Conservation (phyloP, 2,888 invertebrate genomes). For the Spisula subtruncata region DNA sequence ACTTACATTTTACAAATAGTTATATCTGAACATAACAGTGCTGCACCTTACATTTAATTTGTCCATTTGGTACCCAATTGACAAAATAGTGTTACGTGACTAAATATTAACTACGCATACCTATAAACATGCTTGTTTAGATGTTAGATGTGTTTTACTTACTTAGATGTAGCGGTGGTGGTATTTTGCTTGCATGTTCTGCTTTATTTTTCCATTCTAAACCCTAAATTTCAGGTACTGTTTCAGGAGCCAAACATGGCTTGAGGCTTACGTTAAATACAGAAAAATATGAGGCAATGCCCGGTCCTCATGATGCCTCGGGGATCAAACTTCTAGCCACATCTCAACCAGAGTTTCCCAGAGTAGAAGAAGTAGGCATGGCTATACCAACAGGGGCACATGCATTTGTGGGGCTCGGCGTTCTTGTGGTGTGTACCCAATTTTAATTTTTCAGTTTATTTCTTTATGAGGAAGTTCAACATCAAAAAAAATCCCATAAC, state of each 20-base stretch:
- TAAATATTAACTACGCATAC: no score
- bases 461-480: background rate
- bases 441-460: background rate
- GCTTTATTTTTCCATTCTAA: background rate
- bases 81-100: no score
- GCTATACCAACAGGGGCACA: conserved; percentile 79
- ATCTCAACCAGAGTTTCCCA: conserved; percentile 74
- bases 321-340: conserved; percentile 79
- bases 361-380: conserved; percentile 78
- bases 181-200: no score
- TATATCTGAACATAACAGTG: no score
- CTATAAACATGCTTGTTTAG: no score
- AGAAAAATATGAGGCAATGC: conserved; percentile 82
- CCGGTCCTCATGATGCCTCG: conserved; percentile 80
- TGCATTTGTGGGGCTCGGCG: conserved; percentile 77
- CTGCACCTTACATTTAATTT: no score
- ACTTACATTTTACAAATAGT: no score
- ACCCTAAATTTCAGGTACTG: conserved; percentile 25
- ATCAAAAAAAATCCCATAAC: background rate
- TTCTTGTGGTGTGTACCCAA: conserved; percentile 73
- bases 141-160: background rate
- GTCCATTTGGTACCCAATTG: no score
- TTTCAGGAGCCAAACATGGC: conserved; percentile 78
- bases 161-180: no score
- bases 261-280: conserved; percentile 76